Percentiles rank a stretch among this genome's conserved stretches.
Evolutionary conservation across 1,140 invertebrate genomes (phyloP).

Genomic region (Pissodes strobi): DNA sequence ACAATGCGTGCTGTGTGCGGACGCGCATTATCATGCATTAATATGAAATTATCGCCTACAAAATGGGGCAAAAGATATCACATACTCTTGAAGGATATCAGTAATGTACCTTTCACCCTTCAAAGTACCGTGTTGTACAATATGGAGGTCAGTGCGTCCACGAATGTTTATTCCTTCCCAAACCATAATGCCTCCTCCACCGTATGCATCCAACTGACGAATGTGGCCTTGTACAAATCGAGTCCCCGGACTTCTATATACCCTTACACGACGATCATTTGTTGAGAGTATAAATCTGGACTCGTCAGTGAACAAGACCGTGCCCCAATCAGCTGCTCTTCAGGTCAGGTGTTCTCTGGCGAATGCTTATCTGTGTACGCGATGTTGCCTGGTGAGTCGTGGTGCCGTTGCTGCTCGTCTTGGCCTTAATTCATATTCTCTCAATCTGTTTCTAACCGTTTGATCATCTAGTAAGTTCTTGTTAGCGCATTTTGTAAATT

Average conservation of each 20-base stretch:
- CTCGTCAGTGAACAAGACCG: background rate
- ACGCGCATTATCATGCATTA: too few relatives aligned
- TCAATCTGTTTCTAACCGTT: too few relatives aligned
- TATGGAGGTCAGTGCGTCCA: background rate
- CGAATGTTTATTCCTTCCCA: slow-evolving; percentile 1
- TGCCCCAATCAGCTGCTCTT: too few relatives aligned
- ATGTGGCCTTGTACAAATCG: background rate
- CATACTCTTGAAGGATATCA: background rate
- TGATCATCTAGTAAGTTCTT: background rate
- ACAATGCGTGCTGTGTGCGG: background rate
- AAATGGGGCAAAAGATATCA: background rate
- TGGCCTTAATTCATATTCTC: background rate
- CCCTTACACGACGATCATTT: slow-evolving; percentile 1
- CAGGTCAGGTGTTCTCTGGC: background rate
- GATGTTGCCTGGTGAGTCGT: background rate
- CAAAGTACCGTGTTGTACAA: background rate
- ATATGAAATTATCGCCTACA: background rate
- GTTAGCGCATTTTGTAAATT: background rate
- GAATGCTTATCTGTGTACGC: too few relatives aligned
- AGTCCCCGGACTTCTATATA: background rate
- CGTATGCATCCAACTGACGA: background rate
- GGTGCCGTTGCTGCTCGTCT: background rate
- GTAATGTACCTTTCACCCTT: background rate
- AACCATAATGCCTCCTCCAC: too few relatives aligned
- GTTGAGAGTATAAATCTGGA: background rate